Base-by-base conservation (phyloP, 1,140 invertebrate species). In the Acromyrmex echinatior region DNA sequence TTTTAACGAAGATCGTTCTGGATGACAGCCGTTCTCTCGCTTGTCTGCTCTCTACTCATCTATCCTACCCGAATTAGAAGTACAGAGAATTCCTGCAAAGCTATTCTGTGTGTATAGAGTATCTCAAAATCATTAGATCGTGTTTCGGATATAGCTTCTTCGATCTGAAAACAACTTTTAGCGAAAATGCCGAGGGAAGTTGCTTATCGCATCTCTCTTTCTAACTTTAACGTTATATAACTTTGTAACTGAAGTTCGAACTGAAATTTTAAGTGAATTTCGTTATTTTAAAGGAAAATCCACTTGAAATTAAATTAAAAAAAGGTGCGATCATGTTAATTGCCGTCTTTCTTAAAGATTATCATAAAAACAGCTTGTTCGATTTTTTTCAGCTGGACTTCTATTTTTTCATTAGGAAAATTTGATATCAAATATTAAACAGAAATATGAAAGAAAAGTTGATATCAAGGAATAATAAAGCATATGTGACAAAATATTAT, bases 11-110 rank as follows among this genome's bases (percentile, higher is more conserved):
- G 25, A 73, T 53, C 70, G 25, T 39, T 73, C 21, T 73, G 16
- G 70, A 73, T 73, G 70, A 53, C 49, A 73, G 70, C 49, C 16
- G n/a, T 51, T 71, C 68, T 25, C 49, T 53, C 21, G 49, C 25
- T 53, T 51, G 45, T 10, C 35, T 68, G 65, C n/a, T 68, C 18
- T 68, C 9, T 45, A 7, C 49, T 51, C 49, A 51, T 51, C 49
- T 51, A 16, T 16, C 49, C 58, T 5, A 25, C 7, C 45, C 7
- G 14, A 39, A 51, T 53, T 53, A 51, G 45, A 28, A 31, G 49
- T 53, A 31, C 25, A 51, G 9, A 51, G 9, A 53, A 53, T 28
- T 12, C 4, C 7, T 21, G 39, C 10, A 45, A 49, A 25, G n/a
- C 14, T 70, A 10, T 21, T 49, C n/a, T 18, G 16, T 28, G 3